Percentiles rank a stretch among this genome's conserved stretches.
Conservation (phyloP, 2,888 invertebrate species). For the Phania funesta region DNA sequence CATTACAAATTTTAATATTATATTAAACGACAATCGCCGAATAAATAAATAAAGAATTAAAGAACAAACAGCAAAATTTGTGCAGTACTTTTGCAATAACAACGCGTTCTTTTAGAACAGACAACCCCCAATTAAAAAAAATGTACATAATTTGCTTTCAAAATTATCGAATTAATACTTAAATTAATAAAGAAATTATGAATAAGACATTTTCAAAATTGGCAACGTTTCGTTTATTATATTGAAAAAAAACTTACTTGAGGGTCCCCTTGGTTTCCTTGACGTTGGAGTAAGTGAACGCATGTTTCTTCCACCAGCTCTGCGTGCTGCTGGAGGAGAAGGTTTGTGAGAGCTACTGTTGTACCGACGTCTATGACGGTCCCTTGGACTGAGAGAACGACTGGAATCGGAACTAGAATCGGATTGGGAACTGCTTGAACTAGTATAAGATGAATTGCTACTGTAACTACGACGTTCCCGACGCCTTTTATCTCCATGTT, state of each 20-base stretch:
- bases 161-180: no score
- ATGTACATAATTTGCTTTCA: no score
- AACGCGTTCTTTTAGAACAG: no score
- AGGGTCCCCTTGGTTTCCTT: slow-evolving; percentile 75
- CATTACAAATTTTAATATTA: no score
- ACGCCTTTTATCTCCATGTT: slow-evolving; percentile 76
- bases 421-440: slow-evolving; percentile 85
- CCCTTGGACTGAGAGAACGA: slow-evolving; percentile 75
- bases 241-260: slow-evolving; percentile 78
- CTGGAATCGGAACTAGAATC: slow-evolving; percentile 84
- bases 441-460: slow-evolving; percentile 79
- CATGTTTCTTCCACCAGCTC: slow-evolving; percentile 71
- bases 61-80: no score
- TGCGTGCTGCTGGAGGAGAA: slow-evolving; percentile 70
- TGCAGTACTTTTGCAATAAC: no score
- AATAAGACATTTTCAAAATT: no score
- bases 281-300: slow-evolving; percentile 76
- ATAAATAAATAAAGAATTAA: no score
- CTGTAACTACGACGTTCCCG: slow-evolving; percentile 79
- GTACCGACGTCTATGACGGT: slow-evolving; percentile 76
- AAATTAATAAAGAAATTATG: no score
- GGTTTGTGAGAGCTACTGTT: slow-evolving; percentile 74
- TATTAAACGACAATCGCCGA: no score
- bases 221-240: no score
- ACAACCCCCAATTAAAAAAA: no score